Conservation (phyloP, 2,113 vertebrate genomes). For the Vimba vimba region DNA sequence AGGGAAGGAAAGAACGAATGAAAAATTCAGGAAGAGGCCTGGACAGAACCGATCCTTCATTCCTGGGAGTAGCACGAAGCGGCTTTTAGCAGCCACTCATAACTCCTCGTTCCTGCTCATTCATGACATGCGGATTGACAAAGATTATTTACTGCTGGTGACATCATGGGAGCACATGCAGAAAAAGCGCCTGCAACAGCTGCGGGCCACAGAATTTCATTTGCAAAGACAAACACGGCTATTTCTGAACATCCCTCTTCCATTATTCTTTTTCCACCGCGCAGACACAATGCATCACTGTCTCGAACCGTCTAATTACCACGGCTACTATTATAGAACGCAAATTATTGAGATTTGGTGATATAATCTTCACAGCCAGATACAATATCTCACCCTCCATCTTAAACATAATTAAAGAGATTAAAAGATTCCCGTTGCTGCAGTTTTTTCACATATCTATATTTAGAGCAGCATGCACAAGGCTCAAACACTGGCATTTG, state of each 20-base stretch:
- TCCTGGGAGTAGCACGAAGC: conserved; percentile 1
- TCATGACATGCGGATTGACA: conserved; percentile 56
- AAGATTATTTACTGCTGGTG: conserved; percentile 71
- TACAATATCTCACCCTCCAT: conserved; percentile 31
- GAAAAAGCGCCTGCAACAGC: conserved; percentile 71
- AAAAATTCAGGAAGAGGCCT: conserved; percentile 26
- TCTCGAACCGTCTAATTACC: conserved; percentile 24
- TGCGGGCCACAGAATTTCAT: conserved; percentile 55
- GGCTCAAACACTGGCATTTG: background rate
- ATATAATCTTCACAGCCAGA: conserved; percentile 16
- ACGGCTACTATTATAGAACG: conserved; percentile 31
- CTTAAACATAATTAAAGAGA: conserved; percentile 41
- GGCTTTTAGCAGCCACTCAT: conserved; percentile 44
- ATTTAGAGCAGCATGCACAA: conserved; percentile 22
- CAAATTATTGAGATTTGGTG: conserved; percentile 33
- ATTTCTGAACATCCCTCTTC: conserved; percentile 59
- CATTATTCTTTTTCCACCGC: conserved; percentile 26
- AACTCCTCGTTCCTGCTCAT: conserved; percentile 57
- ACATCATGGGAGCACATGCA: conserved; percentile 69
- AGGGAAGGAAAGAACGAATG: conserved; percentile 24
- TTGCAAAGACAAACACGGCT: conserved; percentile 60
- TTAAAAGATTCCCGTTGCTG: conserved; percentile 34
- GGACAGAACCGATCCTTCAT: conserved; percentile 4
- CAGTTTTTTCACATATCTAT: conserved; percentile 5
- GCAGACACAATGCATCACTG: conserved; percentile 36